Percentiles rank a stretch among this genome's conserved stretches.
Evolutionary conservation across 1,140 invertebrate species (phyloP).

Genomic region (Macrobrachium rosenbergii): DNA sequence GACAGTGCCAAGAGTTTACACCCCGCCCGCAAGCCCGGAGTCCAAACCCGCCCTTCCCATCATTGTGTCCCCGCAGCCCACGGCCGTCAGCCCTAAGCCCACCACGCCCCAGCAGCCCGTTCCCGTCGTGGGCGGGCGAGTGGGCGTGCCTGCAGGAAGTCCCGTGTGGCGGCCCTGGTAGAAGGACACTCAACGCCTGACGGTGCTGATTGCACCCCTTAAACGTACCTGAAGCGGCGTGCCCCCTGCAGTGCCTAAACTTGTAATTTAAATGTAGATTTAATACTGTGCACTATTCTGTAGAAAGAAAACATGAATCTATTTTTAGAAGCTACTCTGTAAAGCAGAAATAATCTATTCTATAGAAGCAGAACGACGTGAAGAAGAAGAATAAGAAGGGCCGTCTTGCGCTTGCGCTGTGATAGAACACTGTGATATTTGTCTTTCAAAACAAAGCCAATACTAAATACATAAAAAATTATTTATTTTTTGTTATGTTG

Average conservation of each 20-base stretch:
- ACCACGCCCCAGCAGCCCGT: not conserved
- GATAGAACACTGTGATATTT: slow-evolving; percentile 50
- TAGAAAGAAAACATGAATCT: too few relatives aligned
- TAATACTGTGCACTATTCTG: too few relatives aligned
- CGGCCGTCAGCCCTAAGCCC: slow-evolving; percentile 46
- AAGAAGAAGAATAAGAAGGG: too few relatives aligned
- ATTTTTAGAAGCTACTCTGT: too few relatives aligned
- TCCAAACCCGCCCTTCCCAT: slow-evolving; percentile 36
- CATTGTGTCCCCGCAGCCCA: slow-evolving; percentile 49
- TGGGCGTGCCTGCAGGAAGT: slow-evolving; percentile 48
- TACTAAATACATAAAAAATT: not conserved
- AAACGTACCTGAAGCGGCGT: slow-evolving; percentile 31
- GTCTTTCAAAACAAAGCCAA: slow-evolving; percentile 48
- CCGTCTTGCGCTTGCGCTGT: slow-evolving; percentile 31
- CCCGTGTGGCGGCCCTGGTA: slow-evolving; percentile 59
- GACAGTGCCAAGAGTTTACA: slow-evolving; percentile 60
- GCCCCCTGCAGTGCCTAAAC: too few relatives aligned
- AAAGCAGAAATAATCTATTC: too few relatives aligned
- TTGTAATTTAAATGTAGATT: too few relatives aligned
- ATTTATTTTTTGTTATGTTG: slow-evolving; percentile 60
- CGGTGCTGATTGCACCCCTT: not conserved
- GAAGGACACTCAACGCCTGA: not conserved
- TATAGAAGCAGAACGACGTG: too few relatives aligned
- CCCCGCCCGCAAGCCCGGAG: slow-evolving; percentile 65
- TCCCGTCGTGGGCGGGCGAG: not conserved